phyloP scores from a whole-genome alignment of 2,797 vertebrate species.

The Alca torda region DNA sequence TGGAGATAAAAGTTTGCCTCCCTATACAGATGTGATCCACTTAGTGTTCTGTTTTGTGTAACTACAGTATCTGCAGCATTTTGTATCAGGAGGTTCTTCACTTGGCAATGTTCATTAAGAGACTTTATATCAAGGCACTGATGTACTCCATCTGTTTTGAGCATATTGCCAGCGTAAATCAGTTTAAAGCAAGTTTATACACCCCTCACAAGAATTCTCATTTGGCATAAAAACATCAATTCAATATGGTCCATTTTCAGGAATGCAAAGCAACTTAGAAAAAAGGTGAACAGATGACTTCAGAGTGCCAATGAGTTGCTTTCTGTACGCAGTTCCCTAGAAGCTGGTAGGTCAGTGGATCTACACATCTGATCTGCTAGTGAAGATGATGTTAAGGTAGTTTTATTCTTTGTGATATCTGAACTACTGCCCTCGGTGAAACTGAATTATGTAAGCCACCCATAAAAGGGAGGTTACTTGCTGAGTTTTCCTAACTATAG shows the following conservation, averaged over 20 bases:
- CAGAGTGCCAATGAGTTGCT: background rate
- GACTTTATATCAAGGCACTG: background rate
- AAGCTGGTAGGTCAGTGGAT: background rate
- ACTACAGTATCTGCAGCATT: background rate
- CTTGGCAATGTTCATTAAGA: background rate
- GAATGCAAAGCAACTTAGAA: background rate
- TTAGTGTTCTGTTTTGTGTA: background rate
- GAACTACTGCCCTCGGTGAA: background rate
- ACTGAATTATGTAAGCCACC: background rate
- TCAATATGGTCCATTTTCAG: background rate
- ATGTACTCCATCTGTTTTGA: constrained; percentile 47
- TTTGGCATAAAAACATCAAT: background rate
- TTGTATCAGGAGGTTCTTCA: background rate
- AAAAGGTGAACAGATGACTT: background rate
- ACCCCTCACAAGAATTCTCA: background rate
- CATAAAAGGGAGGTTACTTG: background rate
- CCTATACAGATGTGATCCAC: background rate
- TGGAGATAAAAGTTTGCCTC: background rate
- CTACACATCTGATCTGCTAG: background rate
- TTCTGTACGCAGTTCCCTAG: fast-evolving
- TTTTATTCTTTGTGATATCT: background rate
- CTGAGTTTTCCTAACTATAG: background rate
- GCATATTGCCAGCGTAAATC: constrained; percentile 30
- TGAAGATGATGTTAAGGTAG: fast-evolving
- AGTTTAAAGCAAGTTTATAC: background rate